Percentiles rank a stretch among this genome's conserved stretches.
Evolutionary conservation across 2,888 invertebrate species (phyloP).

Genomic region (Bombylius discolor): DNA sequence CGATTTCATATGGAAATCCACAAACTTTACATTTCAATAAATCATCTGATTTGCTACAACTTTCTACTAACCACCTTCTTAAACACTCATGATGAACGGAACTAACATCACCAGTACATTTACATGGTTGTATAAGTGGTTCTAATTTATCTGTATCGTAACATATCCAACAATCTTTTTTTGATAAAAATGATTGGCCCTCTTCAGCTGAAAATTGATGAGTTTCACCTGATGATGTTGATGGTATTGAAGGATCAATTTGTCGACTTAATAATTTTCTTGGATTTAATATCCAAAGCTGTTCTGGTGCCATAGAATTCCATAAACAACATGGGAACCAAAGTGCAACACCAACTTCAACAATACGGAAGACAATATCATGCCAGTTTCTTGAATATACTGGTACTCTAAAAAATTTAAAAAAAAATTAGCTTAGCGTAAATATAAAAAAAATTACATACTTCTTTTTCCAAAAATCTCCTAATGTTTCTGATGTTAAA

Average conservation of each 20-base stretch:
- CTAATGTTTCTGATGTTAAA: slow-evolving; percentile 78
- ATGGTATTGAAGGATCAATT: slow-evolving; percentile 43
- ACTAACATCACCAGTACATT: slow-evolving; percentile 84
- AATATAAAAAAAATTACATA: slow-evolving; percentile 35
- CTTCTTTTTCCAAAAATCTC: slow-evolving; percentile 90
- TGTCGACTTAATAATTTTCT: slow-evolving; percentile 64
- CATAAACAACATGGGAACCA: slow-evolving; percentile 94
- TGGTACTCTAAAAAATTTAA: slow-evolving; percentile 50
- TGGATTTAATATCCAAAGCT: slow-evolving; percentile 87
- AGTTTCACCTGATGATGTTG: slow-evolving; percentile 31
- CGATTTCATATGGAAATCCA: slow-evolving; percentile 67
- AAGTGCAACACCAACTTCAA: slow-evolving; percentile 83
- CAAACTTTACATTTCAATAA: slow-evolving; percentile 74
- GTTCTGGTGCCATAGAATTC: slow-evolving; percentile 91
- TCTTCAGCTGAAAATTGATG: slow-evolving; percentile 34
- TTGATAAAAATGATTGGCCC: slow-evolving; percentile 45
- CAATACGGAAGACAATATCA: slow-evolving; percentile 78
- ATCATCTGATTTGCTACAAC: slow-evolving; percentile 55
- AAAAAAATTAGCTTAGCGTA: background rate
- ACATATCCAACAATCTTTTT: slow-evolving; percentile 85
- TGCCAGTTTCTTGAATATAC: slow-evolving; percentile 85
- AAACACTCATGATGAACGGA: slow-evolving; percentile 86
- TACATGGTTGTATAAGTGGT: slow-evolving; percentile 77
- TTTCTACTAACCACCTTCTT: slow-evolving; percentile 80
- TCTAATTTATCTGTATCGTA: slow-evolving; percentile 71